Evolutionary conservation across 2,113 vertebrate genomes (phyloP).

Genomic region (Coryphaenoides rupestris): DNA sequence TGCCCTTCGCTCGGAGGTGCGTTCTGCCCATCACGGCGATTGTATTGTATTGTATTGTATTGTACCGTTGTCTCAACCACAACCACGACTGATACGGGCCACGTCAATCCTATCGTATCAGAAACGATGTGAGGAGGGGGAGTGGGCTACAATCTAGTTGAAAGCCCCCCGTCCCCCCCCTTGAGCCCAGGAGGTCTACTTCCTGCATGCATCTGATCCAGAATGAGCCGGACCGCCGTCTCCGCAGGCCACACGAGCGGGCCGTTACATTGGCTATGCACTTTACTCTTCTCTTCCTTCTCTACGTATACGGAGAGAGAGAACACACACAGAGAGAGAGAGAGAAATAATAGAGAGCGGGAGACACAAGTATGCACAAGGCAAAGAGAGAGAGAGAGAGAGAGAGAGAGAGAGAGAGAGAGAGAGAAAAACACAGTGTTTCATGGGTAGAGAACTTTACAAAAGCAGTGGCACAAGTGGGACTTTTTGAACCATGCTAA

Average conservation of each 20-base stretch:
- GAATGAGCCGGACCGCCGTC: slow-evolving; percentile 46
- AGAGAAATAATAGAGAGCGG: slow-evolving; percentile 4
- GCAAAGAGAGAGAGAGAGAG: slow-evolving; percentile 30
- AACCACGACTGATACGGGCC: slow-evolving; percentile 10
- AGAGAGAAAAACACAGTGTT: slow-evolving; percentile 51
- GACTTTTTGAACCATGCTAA: slow-evolving; percentile 61
- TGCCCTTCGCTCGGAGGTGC: too few species aligned
- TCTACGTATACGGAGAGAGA: slow-evolving; percentile 37
- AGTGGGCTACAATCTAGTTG: slow-evolving; percentile 33
- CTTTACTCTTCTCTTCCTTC: slow-evolving; percentile 72
- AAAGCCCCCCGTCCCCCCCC: slow-evolving; percentile 32
- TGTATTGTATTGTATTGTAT: slow-evolving; percentile 7
- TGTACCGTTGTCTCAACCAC: slow-evolving; percentile 6
- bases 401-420: slow-evolving; percentile 10
- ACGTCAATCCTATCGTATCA: slow-evolving; percentile 27
- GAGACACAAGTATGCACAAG: slow-evolving; percentile 67
- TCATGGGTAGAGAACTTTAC: slow-evolving; percentile 61
- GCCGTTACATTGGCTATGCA: slow-evolving; percentile 70
- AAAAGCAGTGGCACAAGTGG: slow-evolving; percentile 70
- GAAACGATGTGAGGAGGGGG: slow-evolving; percentile 18
- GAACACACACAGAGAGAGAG: slow-evolving; percentile 37
- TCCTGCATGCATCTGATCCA: slow-evolving; percentile 66
- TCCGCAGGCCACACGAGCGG: slow-evolving; percentile 36
- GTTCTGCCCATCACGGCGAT: slow-evolving; percentile 34
- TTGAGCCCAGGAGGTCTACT: slow-evolving; percentile 29